Base-by-base conservation (phyloP, 2,797 vertebrate species). In the Macroramphosus scolopax region DNA sequence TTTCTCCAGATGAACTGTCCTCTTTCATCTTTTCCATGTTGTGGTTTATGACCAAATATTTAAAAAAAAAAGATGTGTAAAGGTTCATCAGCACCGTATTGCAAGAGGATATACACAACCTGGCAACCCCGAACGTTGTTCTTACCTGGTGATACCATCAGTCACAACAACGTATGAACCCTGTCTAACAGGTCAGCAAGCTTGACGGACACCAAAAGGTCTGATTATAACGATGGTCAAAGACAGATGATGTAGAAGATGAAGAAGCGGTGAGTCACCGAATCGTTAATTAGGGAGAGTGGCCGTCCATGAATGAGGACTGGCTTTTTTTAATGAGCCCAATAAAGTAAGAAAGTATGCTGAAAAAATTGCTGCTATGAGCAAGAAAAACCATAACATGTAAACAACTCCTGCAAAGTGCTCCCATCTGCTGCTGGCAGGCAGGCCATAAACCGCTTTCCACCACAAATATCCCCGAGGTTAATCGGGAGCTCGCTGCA, bases 381-480 rank as follows among this genome's bases (percentile, higher is more conserved):
- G 77, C 71, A 69, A 75, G 67, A 77, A 78, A 80, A 78, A 63
- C 63, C 67, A 72, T 69, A 75, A 76, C 75, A 81, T 77, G 68
- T 76, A 81, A 82, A 79, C 74, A 82, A 83, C 76, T 77, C 68
- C 73, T 73, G 68, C 51, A 84, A 87, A 84, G 83, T 78, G 80
- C 72, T 86, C 67, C 82, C 83, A 85, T 85, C 80, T 89, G 86
- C 82, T 83, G 77, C 63, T 30, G 31, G 77, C 66, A 73, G 77
- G 63, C 66, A 8, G 60, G 43, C 61, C 60, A 69, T 80, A 74
- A 86, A 84, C 63, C 62, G 41, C 60, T 72, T 73, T 63, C 68
- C 69, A 77, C 81, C 75, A 50, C 77, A 77, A 82, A 83, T 65
- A 80, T 85, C 78, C 75, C 66, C 31, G 77, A 84, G 76, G 76